Percentiles rank a stretch among this genome's conserved stretches.
phyloP scores from a whole-genome alignment of 2,888 invertebrate genomes.

The Fragum sueziense region DNA sequence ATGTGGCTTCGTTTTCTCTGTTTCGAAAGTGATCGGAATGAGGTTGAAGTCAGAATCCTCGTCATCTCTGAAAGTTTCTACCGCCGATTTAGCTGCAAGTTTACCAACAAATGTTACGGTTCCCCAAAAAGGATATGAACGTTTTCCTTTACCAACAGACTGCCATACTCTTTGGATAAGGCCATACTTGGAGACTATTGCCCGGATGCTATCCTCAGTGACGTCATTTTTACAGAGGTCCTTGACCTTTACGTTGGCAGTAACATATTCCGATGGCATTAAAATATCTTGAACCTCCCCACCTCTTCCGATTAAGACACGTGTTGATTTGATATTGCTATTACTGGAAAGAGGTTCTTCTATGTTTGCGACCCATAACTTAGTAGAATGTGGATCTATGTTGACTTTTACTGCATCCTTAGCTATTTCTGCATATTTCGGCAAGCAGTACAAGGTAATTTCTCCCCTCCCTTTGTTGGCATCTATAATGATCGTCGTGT shows the following conservation, averaged over 20 bases:
- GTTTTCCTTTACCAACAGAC: slow-evolving; percentile 41
- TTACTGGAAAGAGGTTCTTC: slow-evolving; percentile 54
- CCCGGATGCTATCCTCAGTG: slow-evolving; percentile 18
- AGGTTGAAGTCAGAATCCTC: slow-evolving; percentile 19
- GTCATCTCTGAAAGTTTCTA: slow-evolving; percentile 38
- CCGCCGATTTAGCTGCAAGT: slow-evolving; percentile 53
- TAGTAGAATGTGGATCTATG: slow-evolving; percentile 32
- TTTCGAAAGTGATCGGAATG: slow-evolving; percentile 19
- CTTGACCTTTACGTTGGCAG: slow-evolving; percentile 58
- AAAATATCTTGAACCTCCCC: slow-evolving; percentile 63
- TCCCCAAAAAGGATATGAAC: slow-evolving; percentile 64
- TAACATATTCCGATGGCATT: slow-evolving; percentile 67
- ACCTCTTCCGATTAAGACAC: slow-evolving; percentile 66
- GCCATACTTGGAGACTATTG: slow-evolving; percentile 44
- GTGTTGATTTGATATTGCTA: slow-evolving; percentile 40
- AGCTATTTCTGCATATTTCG: slow-evolving; percentile 29
- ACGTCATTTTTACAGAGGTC: slow-evolving; percentile 25
- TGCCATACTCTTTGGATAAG: slow-evolving; percentile 61
- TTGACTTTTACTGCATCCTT: slow-evolving; percentile 7
- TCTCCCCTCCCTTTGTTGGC: slow-evolving; percentile 64
- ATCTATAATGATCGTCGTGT: slow-evolving; percentile 64
- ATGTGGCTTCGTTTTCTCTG: background rate
- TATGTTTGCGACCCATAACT: slow-evolving; percentile 39
- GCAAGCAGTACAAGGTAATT: slow-evolving; percentile 62
- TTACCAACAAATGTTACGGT: slow-evolving; percentile 62